Evolutionary conservation across 2,888 invertebrate genomes (phyloP), one percentile per base, ranked within the genome.

Genomic region (Trimorus sp.): DNA sequence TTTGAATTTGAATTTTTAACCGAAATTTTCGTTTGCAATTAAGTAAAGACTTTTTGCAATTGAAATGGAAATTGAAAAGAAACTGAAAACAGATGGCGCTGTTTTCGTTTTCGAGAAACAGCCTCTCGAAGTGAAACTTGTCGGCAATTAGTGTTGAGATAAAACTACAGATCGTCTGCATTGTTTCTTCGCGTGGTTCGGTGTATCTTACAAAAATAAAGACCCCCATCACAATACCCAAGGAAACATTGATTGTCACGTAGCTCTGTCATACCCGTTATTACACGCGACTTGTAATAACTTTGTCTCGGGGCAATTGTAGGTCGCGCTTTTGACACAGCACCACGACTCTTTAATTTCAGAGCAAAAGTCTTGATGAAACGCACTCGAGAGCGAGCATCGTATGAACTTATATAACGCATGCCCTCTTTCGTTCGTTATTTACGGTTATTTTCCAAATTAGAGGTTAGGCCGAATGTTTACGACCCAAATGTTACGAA

Each of bases 161-260:
- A 56, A 56, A 56, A 56, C 36, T 56, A 56, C 56, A 38, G 16
- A 38, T n/a, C n/a, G n/a, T n/a, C n/a, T 38, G 37, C 40, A 58
- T 58, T 58, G 58, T 58, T 40, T 40, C 40, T 7, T 4, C 7
- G 40, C 37, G 16, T n/a, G 37, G 45, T 16, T 58, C 56, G 15
- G 14, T 26, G 26, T 53, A 38, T 36, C 54, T 7, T 15, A 15
- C 58, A 40, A 58, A 58, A 58, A 58, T 58, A 58, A 58, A 40
- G 38, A 58, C 15, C 40, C 54, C 15, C 70, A 60, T 60, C 70
- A 62, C 54, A 71, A 71, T 71, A 62, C 62, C 45, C 62, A 79
- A 49, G 42, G 68, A 79, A 73, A 79, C 66, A 79, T 68, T 79
- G 68, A 71, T 65, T 79, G 79, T 73, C 78, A 78, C 78, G 78